A percentile compares a stretch with the other conserved stretches of the same genome.
phyloP scores from a whole-genome alignment of 2,797 vertebrate genomes.

The Phalanger gymnotis region DNA sequence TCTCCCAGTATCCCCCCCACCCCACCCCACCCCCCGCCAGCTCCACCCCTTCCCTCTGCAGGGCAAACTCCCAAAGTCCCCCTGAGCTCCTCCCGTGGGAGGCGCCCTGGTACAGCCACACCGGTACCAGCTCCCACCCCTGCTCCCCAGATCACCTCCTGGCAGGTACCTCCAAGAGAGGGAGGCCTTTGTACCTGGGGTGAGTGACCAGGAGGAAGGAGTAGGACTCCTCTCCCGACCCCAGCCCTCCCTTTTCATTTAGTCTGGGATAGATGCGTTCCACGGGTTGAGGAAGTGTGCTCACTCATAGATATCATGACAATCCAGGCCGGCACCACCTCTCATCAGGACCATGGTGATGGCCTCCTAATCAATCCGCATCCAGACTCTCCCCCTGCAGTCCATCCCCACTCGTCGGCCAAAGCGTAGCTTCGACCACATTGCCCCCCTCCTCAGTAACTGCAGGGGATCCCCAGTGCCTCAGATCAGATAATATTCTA shows the following conservation, averaged over 20 bases:
- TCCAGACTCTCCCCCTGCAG: neutral
- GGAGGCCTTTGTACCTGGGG: neutral
- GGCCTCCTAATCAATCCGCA: neutral
- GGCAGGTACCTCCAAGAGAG: neutral
- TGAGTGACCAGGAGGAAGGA: neutral
- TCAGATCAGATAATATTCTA: neutral
- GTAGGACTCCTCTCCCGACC: neutral
- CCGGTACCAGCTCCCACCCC: neutral
- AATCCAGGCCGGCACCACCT: fast-evolving
- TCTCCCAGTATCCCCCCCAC: too few relatives aligned
- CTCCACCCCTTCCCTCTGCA: neutral
- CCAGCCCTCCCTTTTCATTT: neutral
- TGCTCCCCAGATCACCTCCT: neutral
- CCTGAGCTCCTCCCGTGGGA: neutral
- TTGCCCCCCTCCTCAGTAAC: neutral
- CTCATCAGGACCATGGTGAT: fast-evolving
- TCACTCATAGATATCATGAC: fast-evolving
- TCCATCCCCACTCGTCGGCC: fast-evolving
- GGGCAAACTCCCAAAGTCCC: neutral
- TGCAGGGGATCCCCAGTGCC: neutral
- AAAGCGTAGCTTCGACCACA: neutral
- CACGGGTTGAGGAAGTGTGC: neutral
- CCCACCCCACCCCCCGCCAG: too few relatives aligned
- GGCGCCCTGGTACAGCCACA: neutral
- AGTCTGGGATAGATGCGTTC: neutral